Percentiles rank a stretch among this genome's conserved stretches.
Conservation (phyloP, 2,888 invertebrate genomes). For the Maniola hyperantus region DNA sequence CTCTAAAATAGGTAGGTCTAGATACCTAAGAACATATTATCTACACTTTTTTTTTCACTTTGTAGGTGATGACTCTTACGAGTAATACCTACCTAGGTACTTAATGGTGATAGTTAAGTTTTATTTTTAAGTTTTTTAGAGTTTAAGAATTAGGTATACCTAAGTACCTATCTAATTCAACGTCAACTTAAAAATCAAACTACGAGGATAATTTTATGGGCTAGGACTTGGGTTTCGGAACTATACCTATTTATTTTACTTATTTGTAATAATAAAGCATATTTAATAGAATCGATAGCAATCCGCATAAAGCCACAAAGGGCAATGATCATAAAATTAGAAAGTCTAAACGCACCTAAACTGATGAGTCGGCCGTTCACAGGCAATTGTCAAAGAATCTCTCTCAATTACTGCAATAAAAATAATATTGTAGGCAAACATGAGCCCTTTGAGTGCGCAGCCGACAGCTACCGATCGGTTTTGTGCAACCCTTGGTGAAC, state of each 20-base stretch:
- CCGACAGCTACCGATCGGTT: constrained; percentile 77
- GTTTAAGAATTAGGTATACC: no score
- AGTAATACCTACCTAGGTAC: no score
- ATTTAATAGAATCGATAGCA: constrained; percentile 18
- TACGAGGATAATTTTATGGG: no score
- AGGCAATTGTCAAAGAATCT: constrained; percentile 53
- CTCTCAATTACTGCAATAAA: constrained; percentile 78
- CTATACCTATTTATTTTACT: not conserved
- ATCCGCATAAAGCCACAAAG: constrained; percentile 39
- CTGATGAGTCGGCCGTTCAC: constrained; percentile 55
- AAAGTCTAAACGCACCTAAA: constrained; percentile 54
- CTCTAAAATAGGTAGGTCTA: no score
- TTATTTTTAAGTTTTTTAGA: no score
- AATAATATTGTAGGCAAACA: constrained; percentile 80
- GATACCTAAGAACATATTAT: no score
- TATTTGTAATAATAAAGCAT: not conserved
- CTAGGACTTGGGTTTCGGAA: no score
- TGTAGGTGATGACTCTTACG: no score
- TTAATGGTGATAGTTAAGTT: no score
- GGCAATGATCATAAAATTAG: constrained; percentile 56
- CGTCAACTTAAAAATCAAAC: no score
- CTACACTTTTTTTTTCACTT: no score
- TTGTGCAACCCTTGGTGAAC: constrained; percentile 69
- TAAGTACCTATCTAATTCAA: no score
- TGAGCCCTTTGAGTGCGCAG: constrained; percentile 62